These are phyloP conservation scores for Bombus superbus DNA, from an alignment of 1,140 invertebrate species.

Conservation along the genomic window DNA sequence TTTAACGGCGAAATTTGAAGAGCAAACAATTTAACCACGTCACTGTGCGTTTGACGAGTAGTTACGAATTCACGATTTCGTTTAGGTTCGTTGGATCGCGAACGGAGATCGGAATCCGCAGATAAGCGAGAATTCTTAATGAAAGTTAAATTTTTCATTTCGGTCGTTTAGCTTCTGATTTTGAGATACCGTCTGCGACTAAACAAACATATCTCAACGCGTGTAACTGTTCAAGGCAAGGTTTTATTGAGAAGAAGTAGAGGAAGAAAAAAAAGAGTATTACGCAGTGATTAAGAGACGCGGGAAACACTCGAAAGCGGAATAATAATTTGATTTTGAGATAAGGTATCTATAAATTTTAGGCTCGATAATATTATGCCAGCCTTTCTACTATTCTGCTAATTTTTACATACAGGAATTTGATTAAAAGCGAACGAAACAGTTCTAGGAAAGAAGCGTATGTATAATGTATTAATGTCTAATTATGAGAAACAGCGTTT, in stretches of 20 bases:
- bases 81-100: not conserved
- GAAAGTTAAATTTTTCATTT: not conserved
- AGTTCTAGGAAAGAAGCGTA: not conserved
- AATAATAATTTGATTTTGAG: not conserved
- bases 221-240: not conserved
- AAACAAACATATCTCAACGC: not conserved
- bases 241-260: not conserved
- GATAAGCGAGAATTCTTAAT: not conserved
- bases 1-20: not conserved
- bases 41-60: not conserved
- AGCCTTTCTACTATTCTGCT: not conserved
- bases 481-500: not conserved
- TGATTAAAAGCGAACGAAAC: not conserved
- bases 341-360: not conserved
- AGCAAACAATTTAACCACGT: not conserved
- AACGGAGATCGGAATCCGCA: not conserved
- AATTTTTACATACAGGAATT: not conserved
- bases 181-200: not conserved
- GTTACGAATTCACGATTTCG: not conserved
- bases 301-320: not conserved
- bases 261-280: not conserved
- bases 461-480: not conserved
- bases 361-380: not conserved
- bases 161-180: not conserved
- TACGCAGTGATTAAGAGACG: not conserved